Percentiles rank a stretch among this genome's conserved stretches.
phyloP scores from a whole-genome alignment of 1,140 invertebrate species.

The Drosophila prosaltans region DNA sequence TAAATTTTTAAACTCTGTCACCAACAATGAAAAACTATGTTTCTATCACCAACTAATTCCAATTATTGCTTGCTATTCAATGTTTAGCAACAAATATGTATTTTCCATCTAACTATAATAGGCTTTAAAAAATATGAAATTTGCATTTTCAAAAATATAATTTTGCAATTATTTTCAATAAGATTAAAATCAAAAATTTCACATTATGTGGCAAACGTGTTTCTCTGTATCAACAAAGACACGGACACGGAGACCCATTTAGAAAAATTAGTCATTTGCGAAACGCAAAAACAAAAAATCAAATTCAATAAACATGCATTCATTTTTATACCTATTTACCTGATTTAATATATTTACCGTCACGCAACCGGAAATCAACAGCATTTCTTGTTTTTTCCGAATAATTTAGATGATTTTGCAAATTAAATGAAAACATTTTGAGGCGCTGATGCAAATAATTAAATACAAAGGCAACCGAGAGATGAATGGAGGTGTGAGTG shows the following conservation, averaged over 20 bases:
- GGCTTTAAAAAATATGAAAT: not conserved
- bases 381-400: conserved; percentile 7
- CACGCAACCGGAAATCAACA: conserved; percentile 11
- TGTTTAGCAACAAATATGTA: too few relatives aligned
- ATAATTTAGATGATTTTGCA: conserved; percentile 45
- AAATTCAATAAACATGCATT: not conserved
- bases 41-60: too few relatives aligned
- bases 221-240: not conserved
- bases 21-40: too few relatives aligned
- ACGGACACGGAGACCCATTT: not conserved
- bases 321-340: not conserved
- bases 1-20: too few relatives aligned
- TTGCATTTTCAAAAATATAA: not conserved
- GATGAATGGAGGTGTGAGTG: not conserved
- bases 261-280: conserved; percentile 1
- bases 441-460: conserved; percentile 54
- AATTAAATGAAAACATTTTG: conserved; percentile 20
- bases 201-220: not conserved
- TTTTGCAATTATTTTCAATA: conserved; percentile 4
- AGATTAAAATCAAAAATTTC: conserved; percentile 8
- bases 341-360: conserved; percentile 17
- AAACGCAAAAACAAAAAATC: not conserved
- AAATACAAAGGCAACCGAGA: conserved; percentile 42
- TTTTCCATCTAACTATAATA: not conserved
- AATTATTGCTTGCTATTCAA: too few relatives aligned